Conservation (phyloP, 2,113 vertebrate species). For the Amphilophus citrinellus region DNA sequence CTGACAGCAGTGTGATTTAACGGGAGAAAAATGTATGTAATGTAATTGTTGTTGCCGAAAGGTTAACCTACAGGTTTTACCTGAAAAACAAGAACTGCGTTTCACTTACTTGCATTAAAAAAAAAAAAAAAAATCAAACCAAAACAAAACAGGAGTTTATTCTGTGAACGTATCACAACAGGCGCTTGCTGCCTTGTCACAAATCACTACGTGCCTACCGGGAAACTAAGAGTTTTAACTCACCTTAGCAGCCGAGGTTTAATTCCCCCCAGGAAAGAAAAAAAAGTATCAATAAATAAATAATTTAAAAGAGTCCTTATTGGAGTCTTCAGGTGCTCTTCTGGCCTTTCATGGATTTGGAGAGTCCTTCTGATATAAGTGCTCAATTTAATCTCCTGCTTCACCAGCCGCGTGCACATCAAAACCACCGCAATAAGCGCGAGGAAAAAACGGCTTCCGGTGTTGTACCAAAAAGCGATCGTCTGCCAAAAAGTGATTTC, state of each 20-base stretch:
- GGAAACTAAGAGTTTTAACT: neutral
- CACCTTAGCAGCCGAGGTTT: slow-evolving; percentile 23
- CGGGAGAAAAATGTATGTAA: slow-evolving; percentile 9
- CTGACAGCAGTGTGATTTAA: neutral
- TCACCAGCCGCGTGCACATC: neutral
- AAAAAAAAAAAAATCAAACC: neutral
- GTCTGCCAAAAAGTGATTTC: no score
- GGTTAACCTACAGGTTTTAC: slow-evolving; percentile 56
- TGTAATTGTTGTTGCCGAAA: neutral
- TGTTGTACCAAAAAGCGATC: no score
- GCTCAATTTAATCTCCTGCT: neutral
- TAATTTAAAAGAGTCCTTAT: neutral
- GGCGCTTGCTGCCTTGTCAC: neutral
- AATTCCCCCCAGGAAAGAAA: neutral
- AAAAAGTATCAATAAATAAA: no score
- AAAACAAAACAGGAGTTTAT: neutral
- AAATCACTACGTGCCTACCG: neutral
- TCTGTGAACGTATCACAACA: neutral
- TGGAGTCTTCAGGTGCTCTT: neutral
- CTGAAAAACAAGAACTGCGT: slow-evolving; percentile 28
- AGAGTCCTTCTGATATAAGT: neutral
- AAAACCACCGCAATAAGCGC: neutral
- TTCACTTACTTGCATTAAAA: neutral
- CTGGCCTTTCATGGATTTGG: neutral
- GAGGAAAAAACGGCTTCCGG: neutral